phyloP scores from a whole-genome alignment of 1,140 invertebrate genomes.

The Zaprionus kolodkinae region DNA sequence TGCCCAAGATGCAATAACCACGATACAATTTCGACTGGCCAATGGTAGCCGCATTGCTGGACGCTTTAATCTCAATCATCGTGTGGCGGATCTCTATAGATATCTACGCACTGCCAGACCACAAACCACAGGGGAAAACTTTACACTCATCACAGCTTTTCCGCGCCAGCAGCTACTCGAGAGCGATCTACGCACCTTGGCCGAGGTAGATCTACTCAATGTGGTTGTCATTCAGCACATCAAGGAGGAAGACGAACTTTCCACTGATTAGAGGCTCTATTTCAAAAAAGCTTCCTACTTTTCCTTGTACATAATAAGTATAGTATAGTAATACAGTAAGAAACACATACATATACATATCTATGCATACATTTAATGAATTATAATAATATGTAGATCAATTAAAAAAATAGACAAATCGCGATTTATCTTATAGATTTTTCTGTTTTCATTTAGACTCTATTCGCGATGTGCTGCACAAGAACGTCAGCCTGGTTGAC shows the following conservation, averaged over 20 bases:
- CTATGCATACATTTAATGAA: too few species aligned
- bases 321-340: not conserved
- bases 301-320: not conserved
- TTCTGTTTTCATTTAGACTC: slow-evolving; percentile 42
- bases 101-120: slow-evolving; percentile 57
- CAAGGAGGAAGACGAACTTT: slow-evolving; percentile 27
- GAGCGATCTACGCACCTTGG: slow-evolving; percentile 49
- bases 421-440: too few species aligned
- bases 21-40: slow-evolving; percentile 55
- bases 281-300: too few species aligned
- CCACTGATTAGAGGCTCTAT: slow-evolving; percentile 2
- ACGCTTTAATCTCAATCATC: slow-evolving; percentile 59
- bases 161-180: slow-evolving; percentile 55
- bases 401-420: too few species aligned
- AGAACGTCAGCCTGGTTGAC: slow-evolving; percentile 76
- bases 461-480: slow-evolving; percentile 77
- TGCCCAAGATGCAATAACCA: slow-evolving; percentile 24
- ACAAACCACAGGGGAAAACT: slow-evolving; percentile 36
- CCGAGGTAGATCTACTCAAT: slow-evolving; percentile 56
- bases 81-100: slow-evolving; percentile 52
- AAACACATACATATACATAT: too few species aligned
- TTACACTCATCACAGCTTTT: slow-evolving; percentile 58
- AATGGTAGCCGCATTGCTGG: slow-evolving; percentile 59
- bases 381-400: too few species aligned
- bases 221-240: slow-evolving; percentile 67